Evolutionary conservation across 1,140 invertebrate species (phyloP), one percentile per base, ranked within the genome.

Genomic region (Xylocopa sonorina): DNA sequence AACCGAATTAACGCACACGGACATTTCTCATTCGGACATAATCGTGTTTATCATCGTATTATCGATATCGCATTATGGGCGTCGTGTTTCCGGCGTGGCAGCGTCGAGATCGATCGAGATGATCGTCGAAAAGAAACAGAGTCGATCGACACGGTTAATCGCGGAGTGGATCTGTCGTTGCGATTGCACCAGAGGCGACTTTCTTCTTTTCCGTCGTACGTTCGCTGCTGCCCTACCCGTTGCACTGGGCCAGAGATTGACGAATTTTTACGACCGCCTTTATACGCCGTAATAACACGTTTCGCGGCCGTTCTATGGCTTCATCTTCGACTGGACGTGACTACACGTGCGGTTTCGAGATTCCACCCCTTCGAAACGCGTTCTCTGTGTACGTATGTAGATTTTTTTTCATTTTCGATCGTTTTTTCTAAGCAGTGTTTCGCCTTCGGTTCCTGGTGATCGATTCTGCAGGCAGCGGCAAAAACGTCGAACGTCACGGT

Each of bases 111-210:
- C n/a, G n/a, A n/a, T n/a, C n/a, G n/a, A n/a, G n/a, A n/a, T n/a
- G n/a, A n/a, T n/a, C n/a, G n/a, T n/a, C n/a, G 24, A 10, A 55
- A 80, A 67, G 66, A 34, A 51, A 34, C 12, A 18, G 46, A 60
- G 41, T 24, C 29, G 27, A 29, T 69, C 3, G n/a, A n/a, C 29
- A 34, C 6, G 29, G 67, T 72, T 78, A 43, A 81, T 72, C 38
- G 60, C 27, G 16, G 24, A 3, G n/a, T 29, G 46, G 43, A n/a
- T 27, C 50, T 29, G n/a, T n/a, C n/a, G n/a, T n/a, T n/a, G n/a
- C 50, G n/a, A 53, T 50, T 50, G 18, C 48, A 50, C 18, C 48
- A 50, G 21, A 21, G 3, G 18, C 16, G 18, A 38, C 21, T 29
- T 55, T 21, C 10, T 34, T 34, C 3, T 4, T 34, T 34, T 21